Conservation (phyloP, 2,113 vertebrate genomes). For the Hemichromis elongatus region DNA sequence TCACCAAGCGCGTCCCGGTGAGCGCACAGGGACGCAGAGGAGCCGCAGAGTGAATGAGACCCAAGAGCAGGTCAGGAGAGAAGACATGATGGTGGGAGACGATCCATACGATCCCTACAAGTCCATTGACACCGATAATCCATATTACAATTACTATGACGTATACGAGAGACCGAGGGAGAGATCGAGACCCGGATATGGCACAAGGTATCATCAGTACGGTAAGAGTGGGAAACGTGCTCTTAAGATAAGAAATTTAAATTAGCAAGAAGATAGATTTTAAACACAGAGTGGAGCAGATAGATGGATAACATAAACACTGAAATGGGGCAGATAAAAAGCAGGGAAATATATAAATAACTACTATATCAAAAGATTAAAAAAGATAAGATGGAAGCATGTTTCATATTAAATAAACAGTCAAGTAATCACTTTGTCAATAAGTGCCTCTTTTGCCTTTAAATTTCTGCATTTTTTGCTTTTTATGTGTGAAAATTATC, state of each 20-base stretch:
- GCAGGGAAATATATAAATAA: neutral
- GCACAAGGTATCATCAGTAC: conserved; percentile 89
- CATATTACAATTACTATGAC: conserved; percentile 93
- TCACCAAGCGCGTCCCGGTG: neutral
- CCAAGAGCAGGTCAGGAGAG: conserved; percentile 43
- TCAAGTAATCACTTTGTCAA: neutral
- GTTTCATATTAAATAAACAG: neutral
- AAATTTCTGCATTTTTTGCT: neutral
- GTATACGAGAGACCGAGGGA: conserved; percentile 84
- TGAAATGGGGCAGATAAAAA: too few relatives aligned
- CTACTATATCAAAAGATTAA: neutral
- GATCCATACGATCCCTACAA: conserved; percentile 93
- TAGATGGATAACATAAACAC: neutral
- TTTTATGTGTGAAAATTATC: neutral
- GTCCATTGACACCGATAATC: conserved; percentile 86
- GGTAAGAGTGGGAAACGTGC: conserved; percentile 74
- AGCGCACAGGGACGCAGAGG: conserved; percentile 15
- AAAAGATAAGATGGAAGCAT: neutral
- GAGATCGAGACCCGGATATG: conserved; percentile 85
- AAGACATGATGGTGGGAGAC: conserved; percentile 88
- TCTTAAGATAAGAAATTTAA: neutral
- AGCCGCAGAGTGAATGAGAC: conserved; percentile 43
- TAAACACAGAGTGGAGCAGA: neutral
- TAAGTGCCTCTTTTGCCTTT: neutral
- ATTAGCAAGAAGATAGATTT: neutral